Base-by-base conservation (phyloP, 2,113 vertebrate species). In the Plectropomus leopardus region DNA sequence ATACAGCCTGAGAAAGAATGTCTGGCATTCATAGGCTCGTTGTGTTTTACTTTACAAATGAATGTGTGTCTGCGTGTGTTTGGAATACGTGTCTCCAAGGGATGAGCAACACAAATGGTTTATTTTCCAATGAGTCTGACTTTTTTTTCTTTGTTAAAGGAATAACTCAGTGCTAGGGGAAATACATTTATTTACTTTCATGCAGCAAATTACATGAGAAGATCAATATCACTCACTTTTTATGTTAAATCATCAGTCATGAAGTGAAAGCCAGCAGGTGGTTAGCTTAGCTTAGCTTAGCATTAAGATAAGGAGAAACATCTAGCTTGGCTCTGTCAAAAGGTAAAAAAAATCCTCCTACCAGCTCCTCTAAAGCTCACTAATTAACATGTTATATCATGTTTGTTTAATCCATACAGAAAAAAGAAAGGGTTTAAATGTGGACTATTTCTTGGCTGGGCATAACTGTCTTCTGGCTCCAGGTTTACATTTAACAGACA, bases 1-100 rank as follows among this genome's bases (percentile, higher is more conserved):
- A 89, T 92, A 90, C 89, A 89, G 87, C 66, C 85, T 90, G 85
- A 76, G 86, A 88, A 91, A 91, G 88, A 92, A 93, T 93, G 83
- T 72, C 64, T 85, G 89, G 90, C 76, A 92, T 92, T 89, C 90
- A 86, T 87, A 84, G 78, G 63, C 51, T 88, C 72, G 71, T 84
- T 84, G 63, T 86, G 68, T 83, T 92, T 93, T 74, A 82, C 67
- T 81, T 83, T 76, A 73, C 71, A 86, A 85, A 92, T 85, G 71
- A 86, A 71, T 50, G 64, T 75, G 84, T 84, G 78, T 78, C 61
- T 70, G 58, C 19, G n/a, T 76, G 13, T 82, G 76, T 86, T 70
- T 88, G 61, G 57, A 36, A 30, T 65, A 59, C 2, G 21, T 70
- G 69, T 86, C 77, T 83, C 61, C 40, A 71, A 72, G 77, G 36